Base-by-base conservation (phyloP, 2,113 vertebrate genomes). In the Trinectes maculatus region DNA sequence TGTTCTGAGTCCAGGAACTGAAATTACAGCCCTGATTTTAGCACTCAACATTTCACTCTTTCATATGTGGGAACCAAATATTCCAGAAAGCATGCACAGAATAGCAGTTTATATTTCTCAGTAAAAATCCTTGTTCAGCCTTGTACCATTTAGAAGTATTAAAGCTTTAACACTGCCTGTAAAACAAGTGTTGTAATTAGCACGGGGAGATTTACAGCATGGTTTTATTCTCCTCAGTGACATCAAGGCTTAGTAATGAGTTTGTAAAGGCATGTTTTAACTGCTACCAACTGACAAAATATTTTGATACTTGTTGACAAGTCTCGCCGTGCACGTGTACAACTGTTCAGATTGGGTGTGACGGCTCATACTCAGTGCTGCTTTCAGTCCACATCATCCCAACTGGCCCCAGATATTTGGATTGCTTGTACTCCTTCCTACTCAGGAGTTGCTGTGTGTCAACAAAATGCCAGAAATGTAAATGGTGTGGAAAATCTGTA, bases 11-110 rank as follows among this genome's bases (percentile, higher is more conserved):
- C 25, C 39, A 68, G 36, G 8, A 73, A 21, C 58, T 51, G 13
- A 61, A 65, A 69, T 77, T 74, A 70, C 42, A 61, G 22, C n/a
- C 13, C 40, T 28, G 33, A 21, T 40, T 57, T 67, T 48, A 63
- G 36, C 36, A 40, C 8, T 8, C 40, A 10, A 0, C 48, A 58
- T 21, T 73, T 69, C 25, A 36, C 9, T 43, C 16, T 42, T 5
- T 34, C 11, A 5, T 61, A 11, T 40, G 18, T 13, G 10, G 15
- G 29, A 62, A 49, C 46, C 39, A 10, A 6, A 31, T 48, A 48
- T 37, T 64, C 58, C 16, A 28, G 3, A 40, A 49, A 33, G n/a
- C 15, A 1, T 21, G 24, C 31, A 10, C 21, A 15, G 5, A 10
- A 65, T 37, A 48, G 15, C 18, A 39, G 25, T 49, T 55, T 1